Percentiles rank a stretch among this genome's conserved stretches.
Evolutionary conservation across 2,113 vertebrate species (phyloP).

Genomic region (mouse (Mus musculus)): GRCm39 chr1:131863501-131864000

Average conservation of each 20-base stretch:
- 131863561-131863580: slow-evolving; percentile 86
- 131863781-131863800: slow-evolving; percentile 86
- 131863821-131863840: slow-evolving; percentile 89
- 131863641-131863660: slow-evolving; percentile 88
- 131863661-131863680: slow-evolving; percentile 87
- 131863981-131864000: slow-evolving; percentile 92
- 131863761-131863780: slow-evolving; percentile 89
- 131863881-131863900: slow-evolving; percentile 87
- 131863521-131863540: slow-evolving; percentile 81
- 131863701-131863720: slow-evolving; percentile 88
- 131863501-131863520: slow-evolving; percentile 50
- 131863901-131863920: slow-evolving; percentile 91
- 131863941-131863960: slow-evolving; percentile 88
- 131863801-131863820: slow-evolving; percentile 87
- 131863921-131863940: slow-evolving; percentile 87
- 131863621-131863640: slow-evolving; percentile 81
- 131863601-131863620: slow-evolving; percentile 85
- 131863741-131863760: slow-evolving; percentile 87
- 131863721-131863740: slow-evolving; percentile 86
- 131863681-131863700: slow-evolving; percentile 88
- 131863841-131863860: slow-evolving; percentile 89
- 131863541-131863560: slow-evolving; percentile 81
- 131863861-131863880: slow-evolving; percentile 93
- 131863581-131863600: slow-evolving; percentile 89
- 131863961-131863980: slow-evolving; percentile 90